Percentiles rank a stretch among this genome's conserved stretches.
Evolutionary conservation across 2,113 vertebrate species (phyloP).

Genomic region (Myotis davidii): DNA sequence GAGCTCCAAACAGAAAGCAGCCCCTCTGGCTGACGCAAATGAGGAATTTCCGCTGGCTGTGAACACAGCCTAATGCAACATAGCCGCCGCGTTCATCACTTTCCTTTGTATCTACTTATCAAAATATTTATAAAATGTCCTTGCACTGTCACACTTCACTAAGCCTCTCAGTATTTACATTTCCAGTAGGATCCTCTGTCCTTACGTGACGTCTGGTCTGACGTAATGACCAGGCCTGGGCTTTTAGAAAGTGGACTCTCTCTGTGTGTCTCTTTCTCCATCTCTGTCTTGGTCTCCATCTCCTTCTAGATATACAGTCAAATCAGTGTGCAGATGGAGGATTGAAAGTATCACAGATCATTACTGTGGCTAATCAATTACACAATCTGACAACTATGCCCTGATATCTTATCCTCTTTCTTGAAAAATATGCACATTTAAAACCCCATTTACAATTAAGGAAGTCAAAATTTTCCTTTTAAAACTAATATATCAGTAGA

Average conservation of each 20-base stretch:
- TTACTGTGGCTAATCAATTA: not conserved
- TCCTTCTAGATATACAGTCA: not conserved
- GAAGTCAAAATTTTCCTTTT: slow-evolving; percentile 14
- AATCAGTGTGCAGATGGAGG: not conserved
- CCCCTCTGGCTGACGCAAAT: slow-evolving; percentile 35
- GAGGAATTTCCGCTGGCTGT: not conserved
- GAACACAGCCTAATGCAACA: slow-evolving; percentile 29
- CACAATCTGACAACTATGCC: not conserved
- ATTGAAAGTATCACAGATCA: not conserved
- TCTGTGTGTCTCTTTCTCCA: not conserved
- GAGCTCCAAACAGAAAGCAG: slow-evolving; percentile 23
- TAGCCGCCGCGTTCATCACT: not conserved
- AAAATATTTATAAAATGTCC: slow-evolving; percentile 63
- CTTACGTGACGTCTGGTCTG: not conserved
- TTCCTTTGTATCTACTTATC: not conserved
- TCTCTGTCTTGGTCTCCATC: not conserved
- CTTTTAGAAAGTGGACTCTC: not conserved
- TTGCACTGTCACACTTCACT: slow-evolving; percentile 30
- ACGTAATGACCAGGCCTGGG: not conserved
- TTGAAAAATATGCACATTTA: not conserved
- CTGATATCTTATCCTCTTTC: not conserved
- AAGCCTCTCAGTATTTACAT: slow-evolving; percentile 51
- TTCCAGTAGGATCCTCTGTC: slow-evolving; percentile 11
- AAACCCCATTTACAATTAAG: slow-evolving; percentile 22
- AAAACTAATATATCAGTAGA: not conserved